A percentile compares a stretch with the other conserved stretches of the same genome.
These are phyloP conservation scores for Mactra quadrangularis DNA, from an alignment of 1,140 invertebrate genomes.

Conservation along the genomic window DNA sequence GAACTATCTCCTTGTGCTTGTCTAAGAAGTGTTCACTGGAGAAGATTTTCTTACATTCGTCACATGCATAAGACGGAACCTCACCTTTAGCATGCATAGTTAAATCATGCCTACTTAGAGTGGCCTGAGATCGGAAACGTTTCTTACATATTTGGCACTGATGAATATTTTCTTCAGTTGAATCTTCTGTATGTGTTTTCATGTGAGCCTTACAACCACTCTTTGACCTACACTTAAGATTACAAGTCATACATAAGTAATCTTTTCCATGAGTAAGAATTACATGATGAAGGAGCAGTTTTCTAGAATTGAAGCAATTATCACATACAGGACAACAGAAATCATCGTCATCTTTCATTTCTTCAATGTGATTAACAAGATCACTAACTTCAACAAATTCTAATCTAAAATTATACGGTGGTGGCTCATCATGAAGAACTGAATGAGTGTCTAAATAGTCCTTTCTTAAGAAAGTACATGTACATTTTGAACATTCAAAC, in stretches of 20 bases:
- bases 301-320: not conserved
- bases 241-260: slow-evolving; percentile 6
- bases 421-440: not conserved
- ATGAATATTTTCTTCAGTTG: not conserved
- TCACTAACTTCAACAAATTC: not conserved
- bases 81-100: not conserved
- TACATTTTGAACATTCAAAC: not conserved
- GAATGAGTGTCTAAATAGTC: slow-evolving; percentile 12
- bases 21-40: not conserved
- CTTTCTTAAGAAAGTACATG: not conserved
- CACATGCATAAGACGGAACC: slow-evolving; percentile 11
- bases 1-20: slow-evolving; percentile 1
- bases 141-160: slow-evolving; percentile 10
- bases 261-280: slow-evolving; percentile 6
- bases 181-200: not conserved
- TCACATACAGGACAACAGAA: not conserved
- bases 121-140: not conserved
- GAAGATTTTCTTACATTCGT: slow-evolving; percentile 28
- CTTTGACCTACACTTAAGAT: not conserved
- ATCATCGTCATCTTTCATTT: not conserved
- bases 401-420: not conserved
- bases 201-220: slow-evolving; percentile 4
- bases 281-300: slow-evolving; percentile 7
- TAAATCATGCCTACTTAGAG: not conserved
- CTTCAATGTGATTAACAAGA: not conserved